phyloP scores from a whole-genome alignment of 2,797 vertebrate genomes.

The Moxostoma hubbsi region DNA sequence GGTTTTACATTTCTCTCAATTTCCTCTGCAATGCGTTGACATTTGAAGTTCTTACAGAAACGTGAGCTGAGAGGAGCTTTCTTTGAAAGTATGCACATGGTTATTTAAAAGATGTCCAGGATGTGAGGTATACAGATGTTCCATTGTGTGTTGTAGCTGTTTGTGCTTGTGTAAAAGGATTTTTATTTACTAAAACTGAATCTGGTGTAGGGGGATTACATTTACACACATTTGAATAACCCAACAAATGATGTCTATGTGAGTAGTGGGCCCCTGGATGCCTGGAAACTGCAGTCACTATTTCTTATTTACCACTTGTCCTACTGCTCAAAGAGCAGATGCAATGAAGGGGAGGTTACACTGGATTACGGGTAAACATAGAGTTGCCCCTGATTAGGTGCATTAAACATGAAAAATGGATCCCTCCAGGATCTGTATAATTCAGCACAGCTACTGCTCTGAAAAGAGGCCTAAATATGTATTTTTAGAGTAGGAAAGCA shows the following conservation, averaged over 20 bases:
- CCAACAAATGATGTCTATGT: constrained; percentile 43
- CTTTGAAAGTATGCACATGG: constrained; percentile 35
- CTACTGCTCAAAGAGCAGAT: constrained; percentile 34
- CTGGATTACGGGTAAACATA: constrained; percentile 49
- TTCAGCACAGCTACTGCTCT: constrained; percentile 9
- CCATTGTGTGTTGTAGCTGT: constrained; percentile 27
- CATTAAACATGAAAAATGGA: constrained; percentile 50
- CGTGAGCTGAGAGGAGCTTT: constrained; percentile 12
- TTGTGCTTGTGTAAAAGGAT: constrained; percentile 5
- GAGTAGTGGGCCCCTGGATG: constrained; percentile 5
- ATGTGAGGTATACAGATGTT: constrained; percentile 55
- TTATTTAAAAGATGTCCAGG: constrained; percentile 44
- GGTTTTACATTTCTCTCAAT: constrained; percentile 33
- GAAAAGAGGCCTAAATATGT: neutral
- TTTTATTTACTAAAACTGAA: constrained; percentile 9
- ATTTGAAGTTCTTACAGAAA: constrained; percentile 45
- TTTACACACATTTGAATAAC: constrained; percentile 54
- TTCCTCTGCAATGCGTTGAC: neutral
- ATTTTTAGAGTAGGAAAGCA: neutral
- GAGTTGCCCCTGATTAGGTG: constrained; percentile 32
- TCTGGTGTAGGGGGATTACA: constrained; percentile 11
- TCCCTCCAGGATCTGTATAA: constrained; percentile 32
- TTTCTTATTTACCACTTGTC: constrained; percentile 8
- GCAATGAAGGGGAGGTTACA: constrained; percentile 17
- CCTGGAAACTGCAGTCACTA: constrained; percentile 1